Percentiles rank a stretch among this genome's conserved stretches.
phyloP scores from a whole-genome alignment of 2,888 invertebrate species.

The Cynaeus angustus region DNA sequence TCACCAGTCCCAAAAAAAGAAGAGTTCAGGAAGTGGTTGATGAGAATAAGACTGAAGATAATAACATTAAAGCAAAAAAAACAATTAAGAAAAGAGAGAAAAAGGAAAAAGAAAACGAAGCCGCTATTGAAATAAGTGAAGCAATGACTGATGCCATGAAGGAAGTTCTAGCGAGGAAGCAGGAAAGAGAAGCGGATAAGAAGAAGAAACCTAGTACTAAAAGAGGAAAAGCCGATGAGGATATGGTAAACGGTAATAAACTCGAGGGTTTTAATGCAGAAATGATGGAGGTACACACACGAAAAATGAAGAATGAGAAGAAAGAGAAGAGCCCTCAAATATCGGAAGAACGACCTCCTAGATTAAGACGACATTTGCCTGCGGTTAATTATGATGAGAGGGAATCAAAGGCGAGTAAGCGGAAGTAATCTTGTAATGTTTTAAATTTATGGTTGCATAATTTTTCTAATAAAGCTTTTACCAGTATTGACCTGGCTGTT shows the following conservation, averaged over 20 bases:
- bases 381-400: too few relatives aligned
- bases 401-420: too few relatives aligned
- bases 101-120: slow-evolving; percentile 32
- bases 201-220: neutral
- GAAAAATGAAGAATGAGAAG: neutral
- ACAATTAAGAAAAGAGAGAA: slow-evolving; percentile 21
- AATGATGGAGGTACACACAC: neutral
- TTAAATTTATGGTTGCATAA: too few relatives aligned
- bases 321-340: neutral
- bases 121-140: slow-evolving; percentile 1
- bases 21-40: neutral
- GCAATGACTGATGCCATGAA: slow-evolving; percentile 38
- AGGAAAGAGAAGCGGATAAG: slow-evolving; percentile 10
- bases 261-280: neutral
- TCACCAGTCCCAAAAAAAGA: slow-evolving; percentile 61
- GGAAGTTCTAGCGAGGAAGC: slow-evolving; percentile 21
- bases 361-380: too few relatives aligned
- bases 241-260: neutral
- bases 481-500: too few relatives aligned
- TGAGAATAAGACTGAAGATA: slow-evolving; percentile 52
- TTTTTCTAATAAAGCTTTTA: too few relatives aligned
- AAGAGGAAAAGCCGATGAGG: neutral
- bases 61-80: slow-evolving; percentile 42
- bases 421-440: too few relatives aligned
- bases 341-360: too few relatives aligned